These are phyloP conservation scores for Drosophila limbata DNA, from an alignment of 2,888 invertebrate genomes.

Conservation along the genomic window DNA sequence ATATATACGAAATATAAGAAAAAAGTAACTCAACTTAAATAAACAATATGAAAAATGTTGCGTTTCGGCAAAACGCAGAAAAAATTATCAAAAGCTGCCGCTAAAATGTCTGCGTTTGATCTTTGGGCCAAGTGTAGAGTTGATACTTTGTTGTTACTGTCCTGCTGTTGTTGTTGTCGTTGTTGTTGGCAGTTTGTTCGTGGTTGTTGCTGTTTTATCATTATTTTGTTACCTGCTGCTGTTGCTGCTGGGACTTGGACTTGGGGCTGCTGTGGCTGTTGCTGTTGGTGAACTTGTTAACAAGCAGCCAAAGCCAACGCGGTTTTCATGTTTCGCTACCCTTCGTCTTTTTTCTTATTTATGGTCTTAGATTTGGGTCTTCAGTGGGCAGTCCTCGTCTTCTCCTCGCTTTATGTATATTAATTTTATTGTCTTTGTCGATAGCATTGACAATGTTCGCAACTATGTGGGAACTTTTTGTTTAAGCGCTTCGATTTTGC, in stretches of 20 bases:
- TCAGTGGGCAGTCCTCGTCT: slow-evolving; percentile 34
- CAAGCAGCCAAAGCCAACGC: slow-evolving; percentile 68
- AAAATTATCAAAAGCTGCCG: slow-evolving; percentile 81
- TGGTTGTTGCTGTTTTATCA: slow-evolving; percentile 16
- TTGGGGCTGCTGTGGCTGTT: slow-evolving; percentile 23
- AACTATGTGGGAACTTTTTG: slow-evolving; percentile 70
- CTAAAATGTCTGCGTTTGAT: slow-evolving; percentile 81
- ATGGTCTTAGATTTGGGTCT: slow-evolving; percentile 77
- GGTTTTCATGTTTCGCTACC: slow-evolving; percentile 66
- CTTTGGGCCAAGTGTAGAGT: slow-evolving; percentile 68
- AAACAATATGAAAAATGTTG: slow-evolving; percentile 76
- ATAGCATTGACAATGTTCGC: slow-evolving; percentile 70
- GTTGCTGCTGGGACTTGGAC: slow-evolving; percentile 17
- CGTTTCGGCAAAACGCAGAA: slow-evolving; percentile 55
- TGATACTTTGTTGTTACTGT: slow-evolving; percentile 42
- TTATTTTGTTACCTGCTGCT: slow-evolving; percentile 60
- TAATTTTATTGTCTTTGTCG: slow-evolving; percentile 74
- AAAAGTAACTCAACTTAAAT: slow-evolving; percentile 51
- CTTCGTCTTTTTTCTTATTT: slow-evolving; percentile 61
- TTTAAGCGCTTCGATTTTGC: slow-evolving; percentile 12
- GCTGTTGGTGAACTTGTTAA: slow-evolving; percentile 77
- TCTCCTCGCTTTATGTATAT: slow-evolving; percentile 69
- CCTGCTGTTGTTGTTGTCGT: slow-evolving; percentile 16
- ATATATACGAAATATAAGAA: slow-evolving; percentile 17
- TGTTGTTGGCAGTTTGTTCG: slow-evolving; percentile 28